Base-by-base conservation (phyloP, 2,113 vertebrate species). In the Damaliscus lunatus region DNA sequence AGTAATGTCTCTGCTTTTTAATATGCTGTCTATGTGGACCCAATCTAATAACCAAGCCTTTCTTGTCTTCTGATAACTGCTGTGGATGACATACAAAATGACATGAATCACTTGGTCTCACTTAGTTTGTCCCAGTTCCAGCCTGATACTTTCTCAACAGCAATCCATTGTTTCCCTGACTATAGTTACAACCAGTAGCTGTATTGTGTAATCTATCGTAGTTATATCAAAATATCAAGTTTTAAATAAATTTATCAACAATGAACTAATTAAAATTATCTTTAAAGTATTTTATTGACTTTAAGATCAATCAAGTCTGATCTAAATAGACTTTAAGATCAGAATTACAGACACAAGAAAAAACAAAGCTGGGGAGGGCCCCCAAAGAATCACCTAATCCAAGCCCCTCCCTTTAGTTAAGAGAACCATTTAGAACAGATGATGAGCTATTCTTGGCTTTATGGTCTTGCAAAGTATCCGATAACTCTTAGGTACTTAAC, bases 181-280 rank as follows among this genome's bases (percentile, higher is more conserved):
- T 33, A 46, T 57, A 7, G 5, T 55, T 93, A 93, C 27, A 96
- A 91, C n/a, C 16, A 83, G 17, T 83, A 88, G 53, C 33, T 93
- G 23, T 62, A 87, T 57, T 96, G 71, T 93, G 29, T 83, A 77
- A 90, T 7, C 33, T 88, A 82, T 64, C 77, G 13, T 8, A n/a
- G 43, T 96, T 52, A 74, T 0, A 16, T 53, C 19, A 48, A 94
- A 96, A 92, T 87, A 74, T 10, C 89, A 59, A 31, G 3, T 82
- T 85, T 96, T 82, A 93, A 87, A 96, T 96, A 95, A 90, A 96
- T 64, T 82, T 16, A 93, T 43, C 27, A 50, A 27, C 31, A 85
- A 64, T 77, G 3, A 96, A 82, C 29, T 81, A 80, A 94, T 94
- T 93, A 78, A 60, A 83, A 94, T 97, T 53, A 81, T 40, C 27